These are phyloP conservation scores for Cotesia typhae DNA, from an alignment of 1,140 invertebrate species.

Conservation along the genomic window DNA sequence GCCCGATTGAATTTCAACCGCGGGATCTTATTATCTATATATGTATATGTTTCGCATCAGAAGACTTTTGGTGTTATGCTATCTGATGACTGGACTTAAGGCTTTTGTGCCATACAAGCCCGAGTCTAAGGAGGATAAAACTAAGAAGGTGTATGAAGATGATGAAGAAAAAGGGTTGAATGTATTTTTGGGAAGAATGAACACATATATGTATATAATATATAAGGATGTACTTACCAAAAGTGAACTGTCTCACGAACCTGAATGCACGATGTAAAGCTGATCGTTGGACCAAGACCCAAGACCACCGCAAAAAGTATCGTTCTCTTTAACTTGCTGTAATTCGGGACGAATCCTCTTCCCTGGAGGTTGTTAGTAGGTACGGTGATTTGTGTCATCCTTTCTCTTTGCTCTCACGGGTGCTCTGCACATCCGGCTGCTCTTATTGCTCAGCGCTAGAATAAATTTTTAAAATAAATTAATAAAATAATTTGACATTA, in stretches of 20 bases:
- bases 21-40: no score
- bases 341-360: conserved; percentile 33
- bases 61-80: no score
- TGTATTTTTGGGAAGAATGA: background rate
- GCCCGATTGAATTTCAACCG: conserved; percentile 22
- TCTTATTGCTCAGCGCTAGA: no score
- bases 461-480: no score
- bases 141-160: no score
- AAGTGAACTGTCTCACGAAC: conserved; percentile 21
- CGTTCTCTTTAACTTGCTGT: conserved; percentile 13
- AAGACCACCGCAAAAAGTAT: conserved; percentile 40
- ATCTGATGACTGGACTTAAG: no score
- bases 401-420: conserved; percentile 9
- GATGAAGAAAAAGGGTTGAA: conserved; percentile 9
- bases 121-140: no score
- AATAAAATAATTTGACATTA: no score
- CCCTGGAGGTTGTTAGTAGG: no score
- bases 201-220: no score
- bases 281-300: conserved; percentile 33
- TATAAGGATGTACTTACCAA: background rate
- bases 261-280: background rate
- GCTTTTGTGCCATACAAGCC: no score
- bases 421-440: background rate
- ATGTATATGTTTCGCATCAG: no score
- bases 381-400: conserved; percentile 1